Percentiles rank a stretch among this genome's conserved stretches.
phyloP scores from a whole-genome alignment of 2,797 vertebrate genomes.

The Steatocranus sp. region DNA sequence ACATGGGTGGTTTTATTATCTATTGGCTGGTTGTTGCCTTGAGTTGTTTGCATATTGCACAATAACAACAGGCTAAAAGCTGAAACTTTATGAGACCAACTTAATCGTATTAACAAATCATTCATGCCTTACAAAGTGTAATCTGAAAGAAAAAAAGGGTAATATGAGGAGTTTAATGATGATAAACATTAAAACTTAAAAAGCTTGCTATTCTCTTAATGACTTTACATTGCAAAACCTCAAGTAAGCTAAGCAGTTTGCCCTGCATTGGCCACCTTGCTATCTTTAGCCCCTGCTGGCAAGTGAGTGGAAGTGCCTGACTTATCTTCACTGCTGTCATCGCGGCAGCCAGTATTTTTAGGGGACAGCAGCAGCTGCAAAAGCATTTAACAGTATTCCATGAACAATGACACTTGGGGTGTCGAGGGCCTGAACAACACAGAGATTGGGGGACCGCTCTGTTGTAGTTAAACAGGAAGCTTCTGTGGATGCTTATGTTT shows the following conservation, averaged over 20 bases:
- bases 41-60: neutral
- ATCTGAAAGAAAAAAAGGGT: neutral
- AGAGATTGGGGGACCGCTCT: conserved; percentile 53
- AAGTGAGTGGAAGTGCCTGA: conserved; percentile 80
- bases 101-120: neutral
- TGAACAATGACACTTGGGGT: conserved; percentile 80
- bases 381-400: conserved; percentile 82
- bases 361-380: conserved; percentile 83
- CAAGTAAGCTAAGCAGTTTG: conserved; percentile 69
- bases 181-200: neutral
- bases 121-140: rapidly evolving
- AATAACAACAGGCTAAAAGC: neutral
- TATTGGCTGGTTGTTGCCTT: neutral
- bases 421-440: conserved; percentile 65
- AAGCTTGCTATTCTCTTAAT: conserved; percentile 28
- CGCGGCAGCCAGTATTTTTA: conserved; percentile 82
- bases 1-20: neutral
- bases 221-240: conserved; percentile 67
- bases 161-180: neutral
- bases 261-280: conserved; percentile 57
- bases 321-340: conserved; percentile 84
- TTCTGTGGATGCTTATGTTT: neutral
- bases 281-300: conserved; percentile 82
- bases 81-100: neutral
- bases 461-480: conserved; percentile 30